Conservation (phyloP, 2,888 invertebrate genomes). For the Cantharis flavilabris region DNA sequence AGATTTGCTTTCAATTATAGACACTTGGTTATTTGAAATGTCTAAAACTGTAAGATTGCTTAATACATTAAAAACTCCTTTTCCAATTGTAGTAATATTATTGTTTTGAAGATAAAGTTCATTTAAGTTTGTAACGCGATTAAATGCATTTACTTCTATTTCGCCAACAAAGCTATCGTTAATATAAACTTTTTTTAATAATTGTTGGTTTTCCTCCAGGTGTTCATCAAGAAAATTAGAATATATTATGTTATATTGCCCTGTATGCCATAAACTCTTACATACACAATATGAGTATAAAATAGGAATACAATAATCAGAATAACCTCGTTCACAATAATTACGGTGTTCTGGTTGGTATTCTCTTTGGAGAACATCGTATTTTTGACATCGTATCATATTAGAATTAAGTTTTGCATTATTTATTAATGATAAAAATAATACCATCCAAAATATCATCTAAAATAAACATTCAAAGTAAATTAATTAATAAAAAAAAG, state of each 20-base stretch:
- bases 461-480: not conserved
- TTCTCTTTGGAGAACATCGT: not conserved
- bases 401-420: not conserved
- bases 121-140: not conserved
- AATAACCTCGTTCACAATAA: no score
- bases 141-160: conserved; percentile 8
- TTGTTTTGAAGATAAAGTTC: conserved; percentile 12
- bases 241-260: not conserved
- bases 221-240: not conserved
- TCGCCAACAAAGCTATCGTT: not conserved
- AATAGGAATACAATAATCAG: not conserved
- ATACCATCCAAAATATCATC: not conserved
- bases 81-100: not conserved
- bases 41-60: not conserved
- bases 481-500: no score
- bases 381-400: not conserved
- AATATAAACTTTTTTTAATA: not conserved
- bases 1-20: not conserved
- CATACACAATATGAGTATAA: not conserved
- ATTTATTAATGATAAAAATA: not conserved
- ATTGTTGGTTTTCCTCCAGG: not conserved
- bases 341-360: not conserved
- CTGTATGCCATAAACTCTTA: not conserved
- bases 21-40: not conserved
- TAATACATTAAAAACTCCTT: not conserved